Percentiles rank a stretch among this genome's conserved stretches.
Conservation (phyloP, 2,113 vertebrate species). For the Caretta caretta region DNA sequence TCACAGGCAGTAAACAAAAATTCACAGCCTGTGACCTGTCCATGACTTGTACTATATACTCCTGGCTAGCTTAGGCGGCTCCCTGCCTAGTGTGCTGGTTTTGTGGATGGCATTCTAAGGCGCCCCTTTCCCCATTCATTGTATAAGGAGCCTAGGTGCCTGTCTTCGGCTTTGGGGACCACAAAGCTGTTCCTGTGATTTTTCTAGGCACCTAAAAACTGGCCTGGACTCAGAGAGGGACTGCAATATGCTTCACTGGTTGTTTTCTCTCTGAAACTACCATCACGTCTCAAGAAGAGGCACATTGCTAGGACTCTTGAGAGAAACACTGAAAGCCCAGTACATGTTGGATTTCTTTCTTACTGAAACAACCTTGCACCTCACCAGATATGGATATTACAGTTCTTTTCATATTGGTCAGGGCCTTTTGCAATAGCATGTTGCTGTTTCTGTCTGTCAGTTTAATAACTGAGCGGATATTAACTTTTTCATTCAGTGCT, state of each 20-base stretch:
- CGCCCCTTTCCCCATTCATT: too few species aligned
- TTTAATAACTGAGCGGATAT: conserved; percentile 18
- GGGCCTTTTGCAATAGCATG: neutral
- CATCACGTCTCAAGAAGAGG: conserved; percentile 10
- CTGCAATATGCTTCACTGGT: neutral
- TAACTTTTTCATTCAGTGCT: neutral
- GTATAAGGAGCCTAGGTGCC: too few species aligned
- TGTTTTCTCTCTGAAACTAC: neutral
- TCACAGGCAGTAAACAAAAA: too few species aligned
- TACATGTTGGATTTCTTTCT: neutral
- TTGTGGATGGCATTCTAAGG: too few species aligned
- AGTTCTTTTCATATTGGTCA: neutral
- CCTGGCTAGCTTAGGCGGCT: too few species aligned
- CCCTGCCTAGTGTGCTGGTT: too few species aligned
- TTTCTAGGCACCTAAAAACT: too few species aligned
- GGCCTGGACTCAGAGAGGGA: too few species aligned
- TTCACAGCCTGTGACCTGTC: too few species aligned
- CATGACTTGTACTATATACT: too few species aligned
- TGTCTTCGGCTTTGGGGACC: too few species aligned
- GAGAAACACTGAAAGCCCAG: neutral
- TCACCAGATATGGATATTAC: neutral
- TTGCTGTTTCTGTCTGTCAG: conserved; percentile 22
- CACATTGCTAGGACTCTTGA: neutral
- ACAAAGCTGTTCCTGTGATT: too few species aligned
- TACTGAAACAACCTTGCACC: neutral